Conservation (phyloP, 64 coral and sea anemone species). For the Exaiptasia diaphana region DNA sequence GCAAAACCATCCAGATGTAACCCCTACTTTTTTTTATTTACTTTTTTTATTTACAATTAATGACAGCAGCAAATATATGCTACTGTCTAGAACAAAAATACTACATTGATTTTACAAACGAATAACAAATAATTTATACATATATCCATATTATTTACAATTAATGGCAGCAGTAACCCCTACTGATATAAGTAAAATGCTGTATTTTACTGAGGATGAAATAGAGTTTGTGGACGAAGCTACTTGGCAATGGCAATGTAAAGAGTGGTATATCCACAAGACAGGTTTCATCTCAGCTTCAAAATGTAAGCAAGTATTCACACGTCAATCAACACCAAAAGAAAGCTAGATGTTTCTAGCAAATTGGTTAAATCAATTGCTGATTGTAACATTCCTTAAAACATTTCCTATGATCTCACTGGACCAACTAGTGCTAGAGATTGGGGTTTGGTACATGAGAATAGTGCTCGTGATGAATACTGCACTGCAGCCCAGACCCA, state of each 20-base stretch:
- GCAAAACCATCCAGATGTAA: neutral
- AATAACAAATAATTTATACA: no score
- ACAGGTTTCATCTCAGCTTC: slow-evolving; percentile 63
- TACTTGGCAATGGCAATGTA: slow-evolving; percentile 51
- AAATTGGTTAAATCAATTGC: no score
- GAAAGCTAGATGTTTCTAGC: neutral
- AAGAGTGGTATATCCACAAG: slow-evolving; percentile 57
- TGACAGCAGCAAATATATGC: no score
- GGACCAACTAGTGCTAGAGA: slow-evolving; percentile 47
- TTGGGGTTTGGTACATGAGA: slow-evolving; percentile 40
- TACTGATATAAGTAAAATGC: neutral
- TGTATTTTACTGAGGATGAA: neutral
- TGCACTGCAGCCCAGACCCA: slow-evolving; percentile 35
- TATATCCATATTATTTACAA: no score
- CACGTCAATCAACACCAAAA: neutral
- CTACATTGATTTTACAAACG: no score
- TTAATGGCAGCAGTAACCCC: neutral
- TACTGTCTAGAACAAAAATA: no score
- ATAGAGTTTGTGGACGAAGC: neutral
- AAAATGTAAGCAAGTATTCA: slow-evolving; percentile 17
- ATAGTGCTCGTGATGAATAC: slow-evolving; percentile 64
- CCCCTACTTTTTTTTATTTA: no score
- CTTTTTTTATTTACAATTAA: no score
- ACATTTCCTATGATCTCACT: neutral
- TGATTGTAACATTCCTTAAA: no score